Conservation (phyloP, 1,140 invertebrate genomes). For the Heliconius nattereri region DNA sequence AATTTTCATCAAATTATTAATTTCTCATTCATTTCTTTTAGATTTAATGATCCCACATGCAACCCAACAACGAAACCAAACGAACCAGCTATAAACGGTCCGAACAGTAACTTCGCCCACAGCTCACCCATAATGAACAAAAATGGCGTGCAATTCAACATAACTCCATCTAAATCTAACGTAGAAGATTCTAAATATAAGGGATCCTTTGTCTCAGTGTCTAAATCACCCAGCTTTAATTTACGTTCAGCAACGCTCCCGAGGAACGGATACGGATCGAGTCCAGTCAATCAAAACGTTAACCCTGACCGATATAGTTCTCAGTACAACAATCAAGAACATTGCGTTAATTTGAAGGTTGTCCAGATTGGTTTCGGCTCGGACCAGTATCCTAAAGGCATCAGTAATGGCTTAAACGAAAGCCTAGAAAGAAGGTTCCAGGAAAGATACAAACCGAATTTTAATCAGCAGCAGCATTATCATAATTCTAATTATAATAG, state of each 20-base stretch:
- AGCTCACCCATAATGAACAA: constrained; percentile 79
- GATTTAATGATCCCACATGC: constrained; percentile 86
- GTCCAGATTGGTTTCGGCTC: constrained; percentile 81
- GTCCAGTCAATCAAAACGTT: constrained; percentile 70
- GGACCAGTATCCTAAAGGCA: constrained; percentile 74
- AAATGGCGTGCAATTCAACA: constrained; percentile 76
- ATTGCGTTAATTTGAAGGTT: constrained; percentile 79
- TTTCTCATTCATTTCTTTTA: constrained; percentile 57
- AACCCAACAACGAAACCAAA: constrained; percentile 67
- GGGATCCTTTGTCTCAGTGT: constrained; percentile 59
- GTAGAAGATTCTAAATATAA: constrained; percentile 76
- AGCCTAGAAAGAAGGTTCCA: constrained; percentile 80
- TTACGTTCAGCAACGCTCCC: constrained; percentile 86
- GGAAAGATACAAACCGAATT: constrained; percentile 76
- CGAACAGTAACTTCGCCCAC: constrained; percentile 72
- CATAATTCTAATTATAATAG: constrained; percentile 74
- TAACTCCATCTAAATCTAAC: constrained; percentile 74
- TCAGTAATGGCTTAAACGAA: constrained; percentile 77
- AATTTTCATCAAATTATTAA: neutral
- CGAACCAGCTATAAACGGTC: constrained; percentile 53
- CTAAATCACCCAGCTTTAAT: constrained; percentile 81
- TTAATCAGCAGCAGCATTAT: constrained; percentile 65
- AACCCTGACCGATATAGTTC: constrained; percentile 79
- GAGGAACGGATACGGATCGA: constrained; percentile 84
- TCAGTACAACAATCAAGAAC: constrained; percentile 79